Evolutionary conservation across 2,113 vertebrate species (phyloP).

Genomic region (Antechinus stuartii): DNA sequence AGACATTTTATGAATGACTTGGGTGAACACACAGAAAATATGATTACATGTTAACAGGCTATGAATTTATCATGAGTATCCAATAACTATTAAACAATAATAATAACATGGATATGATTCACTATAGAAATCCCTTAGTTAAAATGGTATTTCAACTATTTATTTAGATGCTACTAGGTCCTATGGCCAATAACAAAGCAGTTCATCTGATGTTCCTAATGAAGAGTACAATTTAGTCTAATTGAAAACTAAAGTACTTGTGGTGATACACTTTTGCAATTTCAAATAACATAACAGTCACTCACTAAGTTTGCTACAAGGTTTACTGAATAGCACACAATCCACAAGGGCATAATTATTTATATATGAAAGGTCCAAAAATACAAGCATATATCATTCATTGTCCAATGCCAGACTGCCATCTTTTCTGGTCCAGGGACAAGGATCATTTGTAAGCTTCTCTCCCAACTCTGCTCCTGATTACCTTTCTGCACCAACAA

Average conservation of each 20-base stretch:
- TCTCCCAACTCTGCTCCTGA: neutral
- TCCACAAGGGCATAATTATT: neutral
- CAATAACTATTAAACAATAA: conserved; percentile 63
- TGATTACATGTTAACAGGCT: conserved; percentile 60
- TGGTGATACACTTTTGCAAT: neutral
- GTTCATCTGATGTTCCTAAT: conserved; percentile 31
- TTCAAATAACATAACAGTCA: neutral
- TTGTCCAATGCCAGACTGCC: neutral
- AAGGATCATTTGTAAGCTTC: neutral
- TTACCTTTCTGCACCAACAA: neutral
- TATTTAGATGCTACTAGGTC: conserved; percentile 33
- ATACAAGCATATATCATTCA: neutral
- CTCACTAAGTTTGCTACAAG: neutral
- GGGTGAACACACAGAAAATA: conserved; percentile 53
- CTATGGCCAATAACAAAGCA: conserved; percentile 22
- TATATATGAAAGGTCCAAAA: neutral
- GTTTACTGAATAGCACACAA: neutral
- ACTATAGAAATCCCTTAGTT: conserved; percentile 39
- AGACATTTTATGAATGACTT: conserved; percentile 28
- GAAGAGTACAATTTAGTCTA: neutral
- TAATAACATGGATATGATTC: conserved; percentile 40
- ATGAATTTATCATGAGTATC: conserved; percentile 58
- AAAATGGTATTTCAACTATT: conserved; percentile 45
- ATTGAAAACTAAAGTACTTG: conserved; percentile 21
- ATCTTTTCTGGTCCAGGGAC: neutral